Conservation (phyloP, 2,113 vertebrate genomes). For the Lycocorax pyrrhopterus region DNA sequence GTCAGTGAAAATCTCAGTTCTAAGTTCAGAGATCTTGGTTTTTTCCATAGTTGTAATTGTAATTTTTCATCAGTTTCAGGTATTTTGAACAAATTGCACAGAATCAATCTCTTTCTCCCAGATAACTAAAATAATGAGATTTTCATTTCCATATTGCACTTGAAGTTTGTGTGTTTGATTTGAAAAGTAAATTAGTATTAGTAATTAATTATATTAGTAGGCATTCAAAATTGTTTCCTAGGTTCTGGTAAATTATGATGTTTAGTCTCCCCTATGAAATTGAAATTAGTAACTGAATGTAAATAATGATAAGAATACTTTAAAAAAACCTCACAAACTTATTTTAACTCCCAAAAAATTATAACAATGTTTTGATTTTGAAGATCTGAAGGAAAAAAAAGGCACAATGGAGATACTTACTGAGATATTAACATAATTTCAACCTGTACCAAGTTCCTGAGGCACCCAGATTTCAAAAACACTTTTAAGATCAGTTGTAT, state of each 20-base stretch:
- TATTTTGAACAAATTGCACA: not conserved
- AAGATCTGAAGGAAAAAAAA: not conserved
- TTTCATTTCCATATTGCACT: not conserved
- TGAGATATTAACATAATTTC: not conserved
- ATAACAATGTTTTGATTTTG: not conserved
- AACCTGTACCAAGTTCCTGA: not conserved
- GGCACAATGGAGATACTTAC: not conserved
- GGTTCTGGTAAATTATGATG: not conserved
- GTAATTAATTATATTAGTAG: not conserved
- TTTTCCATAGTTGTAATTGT: not conserved
- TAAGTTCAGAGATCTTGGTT: not conserved
- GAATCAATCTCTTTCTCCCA: not conserved
- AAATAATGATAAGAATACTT: not conserved
- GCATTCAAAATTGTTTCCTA: not conserved
- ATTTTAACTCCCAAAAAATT: not conserved
- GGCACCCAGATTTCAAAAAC: not conserved
- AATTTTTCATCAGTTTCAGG: not conserved
- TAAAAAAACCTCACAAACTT: not conserved
- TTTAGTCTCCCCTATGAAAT: not conserved
- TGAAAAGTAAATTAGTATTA: not conserved
- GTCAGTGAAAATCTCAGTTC: not conserved
- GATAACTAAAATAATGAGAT: not conserved
- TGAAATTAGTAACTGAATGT: not conserved
- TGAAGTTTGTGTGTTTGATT: not conserved
- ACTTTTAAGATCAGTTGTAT: not conserved